Evolutionary conservation across 2,888 invertebrate species (phyloP), one percentile per base, ranked within the genome.

Genomic region (Ommatoiulus sabulosus): DNA sequence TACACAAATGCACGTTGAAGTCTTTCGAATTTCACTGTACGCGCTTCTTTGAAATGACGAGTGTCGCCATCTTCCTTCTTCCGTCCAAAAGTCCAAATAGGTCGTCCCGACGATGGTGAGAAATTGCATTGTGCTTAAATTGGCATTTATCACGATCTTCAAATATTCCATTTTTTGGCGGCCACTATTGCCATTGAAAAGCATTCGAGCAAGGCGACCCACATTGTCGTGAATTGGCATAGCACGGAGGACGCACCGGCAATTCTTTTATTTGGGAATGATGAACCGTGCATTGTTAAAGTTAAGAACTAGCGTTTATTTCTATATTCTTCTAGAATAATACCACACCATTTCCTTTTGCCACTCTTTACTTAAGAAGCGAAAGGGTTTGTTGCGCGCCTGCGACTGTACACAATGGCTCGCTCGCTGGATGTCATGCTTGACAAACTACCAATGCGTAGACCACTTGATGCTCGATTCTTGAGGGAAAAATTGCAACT

Each of bases 71-170:
- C 24, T 80, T 80, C 35, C 35, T 80, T 80, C 5, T 35, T 15
- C 5, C 15, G 80, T 80, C 80, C 80, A 80, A 80, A 80, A 80
- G 35, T 80, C 35, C 80, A 80, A 80, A 35, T 35, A 15, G 80
- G 80, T 80, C 80, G 35, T 15, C 12, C 35, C 35, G 80, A 15
- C 80, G 35, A 35, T 80, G 80, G 80, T 80, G 80, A 80, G 35
- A 80, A 80, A 80, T 80, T 80, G 80, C 35, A 80, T 80, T 80
- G 80, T 80, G 35, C 15, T 35, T 35, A 80, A 80, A 80, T 80
- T 80, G 80, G 35, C 80, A 80, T 80, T 80, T 80, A 80, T 80
- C 80, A 80, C 80, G 80, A 80, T 80, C 80, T 80, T 80, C 15
- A 43, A 35, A 15, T 43, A 80, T 80, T 17, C 2, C 24, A 80